A percentile compares a stretch with the other conserved stretches of the same genome.
phyloP scores from a whole-genome alignment of 2,797 vertebrate species.

The Myripristis murdjan region DNA sequence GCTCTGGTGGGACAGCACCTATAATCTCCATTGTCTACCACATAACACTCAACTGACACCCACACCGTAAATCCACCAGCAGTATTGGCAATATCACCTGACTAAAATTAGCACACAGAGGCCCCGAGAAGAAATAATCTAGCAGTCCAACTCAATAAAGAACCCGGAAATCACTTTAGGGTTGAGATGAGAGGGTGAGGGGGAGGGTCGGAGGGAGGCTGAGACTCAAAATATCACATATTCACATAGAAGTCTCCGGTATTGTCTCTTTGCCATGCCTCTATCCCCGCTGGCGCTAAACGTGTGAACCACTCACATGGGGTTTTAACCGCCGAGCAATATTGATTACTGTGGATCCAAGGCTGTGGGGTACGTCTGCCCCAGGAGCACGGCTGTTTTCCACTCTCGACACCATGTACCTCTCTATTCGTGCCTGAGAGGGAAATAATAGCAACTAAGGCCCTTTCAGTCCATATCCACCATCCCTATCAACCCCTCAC shows the following conservation, averaged over 20 bases:
- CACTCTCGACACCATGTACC: constrained; percentile 47
- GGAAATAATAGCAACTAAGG: constrained; percentile 69
- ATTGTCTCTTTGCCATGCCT: constrained; percentile 32
- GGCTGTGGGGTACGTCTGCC: constrained; percentile 75
- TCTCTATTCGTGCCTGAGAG: constrained; percentile 62
- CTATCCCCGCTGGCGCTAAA: constrained; percentile 69
- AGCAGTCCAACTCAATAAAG: constrained; percentile 2
- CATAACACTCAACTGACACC: not conserved
- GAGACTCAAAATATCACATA: constrained; percentile 40
- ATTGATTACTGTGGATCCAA: constrained; percentile 80
- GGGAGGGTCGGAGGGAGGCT: constrained; percentile 14
- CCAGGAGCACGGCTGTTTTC: constrained; percentile 52
- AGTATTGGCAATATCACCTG: constrained; percentile 17
- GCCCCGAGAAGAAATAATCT: constrained; percentile 1
- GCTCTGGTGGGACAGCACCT: constrained; percentile 22
- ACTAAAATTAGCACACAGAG: constrained; percentile 27
- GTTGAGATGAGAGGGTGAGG: constrained; percentile 14
- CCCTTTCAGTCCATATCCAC: constrained; percentile 28
- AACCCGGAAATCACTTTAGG: constrained; percentile 54
- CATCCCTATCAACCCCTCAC: constrained; percentile 40
- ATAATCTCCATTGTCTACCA: constrained; percentile 19
- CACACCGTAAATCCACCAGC: not conserved
- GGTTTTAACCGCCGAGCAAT: constrained; percentile 68
- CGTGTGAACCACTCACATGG: constrained; percentile 73
- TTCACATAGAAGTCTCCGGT: constrained; percentile 43